Evolutionary conservation across 64 coral and sea anemone species (phyloP), one percentile per base, ranked within the genome.

Genomic region (Dendrophyllia cribrosa): DNA sequence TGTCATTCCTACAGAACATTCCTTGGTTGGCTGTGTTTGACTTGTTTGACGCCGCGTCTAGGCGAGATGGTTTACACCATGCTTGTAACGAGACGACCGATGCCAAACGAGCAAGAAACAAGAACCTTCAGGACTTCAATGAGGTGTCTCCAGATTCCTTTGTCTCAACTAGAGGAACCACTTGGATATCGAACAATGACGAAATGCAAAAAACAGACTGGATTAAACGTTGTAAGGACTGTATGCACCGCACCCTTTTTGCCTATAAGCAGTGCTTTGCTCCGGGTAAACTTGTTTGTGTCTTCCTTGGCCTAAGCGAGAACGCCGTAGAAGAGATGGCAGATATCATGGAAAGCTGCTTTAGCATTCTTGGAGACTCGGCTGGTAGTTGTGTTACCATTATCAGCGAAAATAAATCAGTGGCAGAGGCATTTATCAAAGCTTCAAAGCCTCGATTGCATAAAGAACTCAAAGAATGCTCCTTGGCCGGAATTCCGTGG

Each of bases 21-120:
- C 90, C 90, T 17, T 92, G 90, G 79, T 22, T 92, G 16, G 79
- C 78, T 4, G 90, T 92, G 17, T 92, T 92, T 77, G 90, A 92
- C 47, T 47, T 92, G 51, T 92, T 92, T 15, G 90, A 92, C 21
- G 8, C 51, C 22, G 1, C 79, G 0, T 84, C 90, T 0, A 83
- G 66, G 19, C 59, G 23, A 19, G 58, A 92, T 45, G 90, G 90
- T 46, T 74, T 92, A 61, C 23, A 86, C 44, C 84, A 11, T 9
- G 59, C 72, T 24, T 83, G 79, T 26, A 92, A 92, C 62, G 69
- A 92, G 60, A 74, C 43, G 15, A 86, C 43, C 9, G 79, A 92
- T 16, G 79, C 78, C 16, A 17, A 56, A 13, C 49, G 66, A 64
- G 60, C 69, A 62, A 92, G n/a, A 50, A 3, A 45, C 86, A 22